phyloP scores from a whole-genome alignment of 2,113 vertebrate species.

The Acanthisitta chloris region DNA sequence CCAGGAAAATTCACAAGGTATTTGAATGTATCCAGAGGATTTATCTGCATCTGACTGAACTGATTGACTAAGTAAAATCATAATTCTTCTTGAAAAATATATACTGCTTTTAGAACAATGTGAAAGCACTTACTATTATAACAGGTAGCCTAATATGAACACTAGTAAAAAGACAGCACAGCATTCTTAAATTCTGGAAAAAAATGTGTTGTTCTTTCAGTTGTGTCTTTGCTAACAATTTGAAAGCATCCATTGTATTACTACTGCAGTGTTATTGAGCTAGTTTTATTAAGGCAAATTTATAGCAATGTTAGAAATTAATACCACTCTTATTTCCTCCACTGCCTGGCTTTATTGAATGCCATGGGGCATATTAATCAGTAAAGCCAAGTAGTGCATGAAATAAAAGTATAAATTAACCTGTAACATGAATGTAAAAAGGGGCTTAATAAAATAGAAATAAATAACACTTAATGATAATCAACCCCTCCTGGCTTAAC shows the following conservation, averaged over 20 bases:
- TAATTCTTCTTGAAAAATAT: neutral
- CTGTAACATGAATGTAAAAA: conserved; percentile 82
- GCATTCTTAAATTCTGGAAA: conserved; percentile 38
- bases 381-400: conserved; percentile 84
- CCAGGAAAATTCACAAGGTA: neutral
- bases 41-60: neutral
- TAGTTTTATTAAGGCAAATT: conserved; percentile 84
- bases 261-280: conserved; percentile 73
- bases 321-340: conserved; percentile 83
- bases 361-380: conserved; percentile 86
- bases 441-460: conserved; percentile 82
- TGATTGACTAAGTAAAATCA: neutral
- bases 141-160: conserved; percentile 7
- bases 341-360: conserved; percentile 83
- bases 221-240: conserved; percentile 75
- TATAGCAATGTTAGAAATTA: conserved; percentile 86
- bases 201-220: conserved; percentile 50
- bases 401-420: conserved; percentile 87
- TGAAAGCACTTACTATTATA: neutral
- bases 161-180: conserved; percentile 8
- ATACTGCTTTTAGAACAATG: neutral
- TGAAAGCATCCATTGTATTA: conserved; percentile 77
- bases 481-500: conserved; percentile 71
- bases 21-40: neutral
- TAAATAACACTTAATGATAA: conserved; percentile 84